Percentiles rank a stretch among this genome's conserved stretches.
Evolutionary conservation across 2,888 invertebrate genomes (phyloP).

Genomic region (Bombyx huttoni): DNA sequence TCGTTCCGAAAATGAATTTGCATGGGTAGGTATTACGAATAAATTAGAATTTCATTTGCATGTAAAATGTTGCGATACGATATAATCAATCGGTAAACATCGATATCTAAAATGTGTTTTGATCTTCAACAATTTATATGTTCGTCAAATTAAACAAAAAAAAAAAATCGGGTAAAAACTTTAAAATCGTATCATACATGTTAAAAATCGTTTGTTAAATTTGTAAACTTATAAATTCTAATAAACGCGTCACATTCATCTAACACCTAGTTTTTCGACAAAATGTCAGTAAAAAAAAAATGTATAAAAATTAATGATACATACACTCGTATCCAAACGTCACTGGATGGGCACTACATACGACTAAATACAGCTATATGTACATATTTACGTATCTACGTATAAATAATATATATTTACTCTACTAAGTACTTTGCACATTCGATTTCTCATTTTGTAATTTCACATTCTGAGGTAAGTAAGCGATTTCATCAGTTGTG

Average conservation of each 20-base stretch:
- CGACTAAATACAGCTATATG: constrained; percentile 40
- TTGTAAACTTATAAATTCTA: constrained; percentile 25
- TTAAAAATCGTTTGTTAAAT: constrained; percentile 16
- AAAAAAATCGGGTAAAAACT: neutral
- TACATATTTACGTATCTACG: constrained; percentile 35
- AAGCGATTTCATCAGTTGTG: constrained; percentile 3
- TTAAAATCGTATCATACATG: constrained; percentile 10
- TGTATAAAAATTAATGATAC: constrained; percentile 64
- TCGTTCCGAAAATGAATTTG: neutral
- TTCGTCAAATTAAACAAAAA: neutral
- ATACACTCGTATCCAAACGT: constrained; percentile 37
- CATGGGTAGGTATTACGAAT: neutral
- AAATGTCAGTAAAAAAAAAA: constrained; percentile 60
- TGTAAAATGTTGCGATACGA: neutral
- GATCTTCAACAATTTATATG: neutral
- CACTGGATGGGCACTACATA: constrained; percentile 22
- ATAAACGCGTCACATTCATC: constrained; percentile 29
- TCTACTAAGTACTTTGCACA: constrained; percentile 73
- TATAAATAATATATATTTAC: constrained; percentile 59
- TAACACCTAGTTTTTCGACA: constrained; percentile 60
- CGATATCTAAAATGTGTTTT: neutral
- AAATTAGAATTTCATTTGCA: neutral
- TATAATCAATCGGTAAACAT: neutral
- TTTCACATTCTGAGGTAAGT: constrained; percentile 46
- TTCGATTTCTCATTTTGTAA: constrained; percentile 54